Base-by-base conservation (phyloP, 1,140 invertebrate genomes). In the Phenacoccus solenopsis region DNA sequence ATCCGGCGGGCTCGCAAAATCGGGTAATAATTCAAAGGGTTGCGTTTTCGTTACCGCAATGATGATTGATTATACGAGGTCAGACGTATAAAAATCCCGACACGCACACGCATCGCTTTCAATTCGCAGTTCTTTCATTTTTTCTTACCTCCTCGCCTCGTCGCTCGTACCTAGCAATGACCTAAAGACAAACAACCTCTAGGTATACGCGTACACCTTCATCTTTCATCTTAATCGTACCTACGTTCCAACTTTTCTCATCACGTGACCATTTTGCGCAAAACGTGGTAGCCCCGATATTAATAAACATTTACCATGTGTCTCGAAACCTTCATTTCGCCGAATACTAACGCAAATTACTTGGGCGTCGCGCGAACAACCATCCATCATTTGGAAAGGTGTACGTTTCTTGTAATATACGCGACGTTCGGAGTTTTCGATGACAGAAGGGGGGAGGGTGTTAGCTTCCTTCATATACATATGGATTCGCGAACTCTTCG, bases 181-280 rank as follows among this genome's bases (percentile, higher is more conserved):
- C 25, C 59, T 64, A 64, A 64, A 64, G 59, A 64, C 59, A 64
- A 24, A 64, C 59, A 25, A 64, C 56, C 7, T 59, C 59, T 64
- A 20, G 59, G 16, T 59, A n/a, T 5, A 20, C 56, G 30, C 13
- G 30, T 32, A 32, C 13, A 32, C 30, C 30, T 49, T 49, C 38
- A 49, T 49, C 38, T n/a, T 49, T 49, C 38, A 49, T 49, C 38
- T 49, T 49, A 49, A 49, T 49, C 38, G 20, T 7, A 32, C n/a
- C 5, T 49, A 49, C 38, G 38, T 9, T 49, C 30, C 30, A 32
- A 7, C 13, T 32, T 32, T 32, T 32, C 13, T n/a, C n/a, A 49
- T n/a, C 38, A 49, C 38, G 38, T 49, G 38, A 49, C 16, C 16
- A n/a, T 49, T n/a, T 16, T 32, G n/a, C n/a, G 13, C 20, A 49